Evolutionary conservation across 2,113 vertebrate genomes (phyloP).

Genomic region (Gasterosteus aculeatus): DNA sequence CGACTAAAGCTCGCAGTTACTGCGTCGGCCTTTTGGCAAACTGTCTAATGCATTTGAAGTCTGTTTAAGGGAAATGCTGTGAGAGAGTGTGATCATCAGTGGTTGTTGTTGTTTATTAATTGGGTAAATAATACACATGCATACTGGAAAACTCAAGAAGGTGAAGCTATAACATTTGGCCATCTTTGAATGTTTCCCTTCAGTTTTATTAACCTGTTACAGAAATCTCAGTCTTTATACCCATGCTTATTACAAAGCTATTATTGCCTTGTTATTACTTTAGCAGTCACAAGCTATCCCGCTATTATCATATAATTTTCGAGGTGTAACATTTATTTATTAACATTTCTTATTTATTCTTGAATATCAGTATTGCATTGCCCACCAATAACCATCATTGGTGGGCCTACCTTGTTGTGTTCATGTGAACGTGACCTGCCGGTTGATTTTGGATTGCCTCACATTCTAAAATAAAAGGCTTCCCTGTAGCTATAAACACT

Average conservation of each 20-base stretch:
- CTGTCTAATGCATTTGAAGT: constrained; percentile 21
- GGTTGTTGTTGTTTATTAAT: constrained; percentile 15
- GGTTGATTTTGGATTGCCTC: neutral
- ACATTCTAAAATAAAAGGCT: neutral
- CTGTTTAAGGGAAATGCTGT: constrained; percentile 23
- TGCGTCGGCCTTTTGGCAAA: constrained; percentile 28
- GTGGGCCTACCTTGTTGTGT: neutral
- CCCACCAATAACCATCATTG: no score
- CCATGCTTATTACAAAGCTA: neutral
- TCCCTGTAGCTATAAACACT: neutral
- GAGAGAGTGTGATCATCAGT: constrained; percentile 14
- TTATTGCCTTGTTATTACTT: neutral
- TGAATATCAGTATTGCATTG: neutral
- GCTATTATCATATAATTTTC: neutral
- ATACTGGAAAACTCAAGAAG: constrained; percentile 6
- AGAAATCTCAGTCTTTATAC: neutral
- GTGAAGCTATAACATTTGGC: neutral
- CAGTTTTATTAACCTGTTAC: neutral
- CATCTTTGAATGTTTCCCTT: neutral
- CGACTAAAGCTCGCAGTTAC: constrained; percentile 33
- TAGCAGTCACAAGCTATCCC: neutral
- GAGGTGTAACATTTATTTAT: neutral
- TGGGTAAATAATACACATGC: neutral
- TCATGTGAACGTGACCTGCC: neutral
- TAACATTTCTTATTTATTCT: neutral